Evolutionary conservation across 2,797 vertebrate genomes (phyloP), one percentile per base, ranked within the genome.

Genomic region (Gallirallus australis): DNA sequence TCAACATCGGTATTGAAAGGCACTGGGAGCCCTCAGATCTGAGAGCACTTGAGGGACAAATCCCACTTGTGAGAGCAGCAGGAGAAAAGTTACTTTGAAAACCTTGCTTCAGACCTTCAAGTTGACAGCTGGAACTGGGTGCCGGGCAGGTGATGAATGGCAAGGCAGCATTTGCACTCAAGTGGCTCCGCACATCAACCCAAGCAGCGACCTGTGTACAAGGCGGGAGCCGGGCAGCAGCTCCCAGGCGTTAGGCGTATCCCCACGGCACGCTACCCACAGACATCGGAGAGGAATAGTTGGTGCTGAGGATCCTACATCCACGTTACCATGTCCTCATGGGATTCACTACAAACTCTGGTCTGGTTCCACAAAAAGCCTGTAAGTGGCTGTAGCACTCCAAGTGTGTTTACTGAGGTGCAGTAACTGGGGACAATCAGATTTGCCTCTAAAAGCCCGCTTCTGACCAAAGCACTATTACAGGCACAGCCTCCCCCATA

Each of bases 161-260:
- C 48, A 68, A 37, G 63, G 39, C 64, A 90, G 60, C 15, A 19
- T 11, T 21, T 28, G 63, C 59, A 21, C 68, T 23, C 28, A 40
- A 20, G 20, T 4, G 15, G 24, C 48, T 35, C 56, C 23, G 53
- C 18, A 25, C 17, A 23, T 31, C 25, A 16, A 12, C 57, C 37
- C 47, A 19, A 60, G 57, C 75, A 89, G 81, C 61, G 50, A 16
- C 24, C 18, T 15, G n/a, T 15, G 54, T 48, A 9, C 28, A 2
- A 48, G 48, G 50, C 1, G 0, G 45, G 45, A 69, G 35, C 65
- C 28, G 24, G 47, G 61, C 54, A 31, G 60, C 56, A 37, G 15
- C 50, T 54, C 2, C 21, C 31, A 59, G 54, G 30, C 0, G 0
- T 12, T 15, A 35, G 23, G 31, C 1, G 0, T 45, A 30, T 42